These are phyloP conservation scores for Hyposoter dolosus DNA, from an alignment of 2,888 invertebrate species.

Conservation along the genomic window DNA sequence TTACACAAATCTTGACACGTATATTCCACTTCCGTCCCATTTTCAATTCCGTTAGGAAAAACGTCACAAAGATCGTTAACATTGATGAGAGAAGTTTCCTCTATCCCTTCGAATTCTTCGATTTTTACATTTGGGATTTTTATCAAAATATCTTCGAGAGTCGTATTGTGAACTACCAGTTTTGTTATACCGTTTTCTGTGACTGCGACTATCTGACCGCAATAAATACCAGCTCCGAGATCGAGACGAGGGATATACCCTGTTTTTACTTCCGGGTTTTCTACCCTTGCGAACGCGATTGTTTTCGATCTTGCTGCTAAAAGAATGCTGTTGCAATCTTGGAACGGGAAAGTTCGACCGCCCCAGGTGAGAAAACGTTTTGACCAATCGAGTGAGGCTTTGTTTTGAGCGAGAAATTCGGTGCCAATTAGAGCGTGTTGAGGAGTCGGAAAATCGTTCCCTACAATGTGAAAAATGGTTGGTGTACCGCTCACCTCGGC, in stretches of 20 bases:
- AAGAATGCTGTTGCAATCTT: too few species aligned
- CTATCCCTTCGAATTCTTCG: too few species aligned
- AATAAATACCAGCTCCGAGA: constrained; percentile 1
- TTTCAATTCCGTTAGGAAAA: background rate
- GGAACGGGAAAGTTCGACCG: too few species aligned
- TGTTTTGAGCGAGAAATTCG: too few species aligned
- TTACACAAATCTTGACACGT: background rate
- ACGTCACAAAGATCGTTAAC: background rate
- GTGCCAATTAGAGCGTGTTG: constrained; percentile 33
- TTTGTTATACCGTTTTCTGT: too few species aligned
- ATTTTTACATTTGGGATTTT: too few species aligned
- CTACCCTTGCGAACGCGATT: background rate
- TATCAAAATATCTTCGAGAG: too few species aligned
- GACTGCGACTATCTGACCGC: background rate
- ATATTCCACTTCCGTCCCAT: background rate
- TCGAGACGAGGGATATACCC: constrained; percentile 21
- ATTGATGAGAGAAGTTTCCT: too few species aligned
- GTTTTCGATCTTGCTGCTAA: too few species aligned
- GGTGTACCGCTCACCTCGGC: background rate
- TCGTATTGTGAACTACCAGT: too few species aligned
- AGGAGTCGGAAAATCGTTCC: background rate
- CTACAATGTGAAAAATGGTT: background rate
- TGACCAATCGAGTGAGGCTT: too few species aligned
- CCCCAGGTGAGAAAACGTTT: too few species aligned
- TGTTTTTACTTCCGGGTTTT: background rate